Base-by-base conservation (phyloP, 2,113 vertebrate genomes). In the Engraulis encrasicolus region DNA sequence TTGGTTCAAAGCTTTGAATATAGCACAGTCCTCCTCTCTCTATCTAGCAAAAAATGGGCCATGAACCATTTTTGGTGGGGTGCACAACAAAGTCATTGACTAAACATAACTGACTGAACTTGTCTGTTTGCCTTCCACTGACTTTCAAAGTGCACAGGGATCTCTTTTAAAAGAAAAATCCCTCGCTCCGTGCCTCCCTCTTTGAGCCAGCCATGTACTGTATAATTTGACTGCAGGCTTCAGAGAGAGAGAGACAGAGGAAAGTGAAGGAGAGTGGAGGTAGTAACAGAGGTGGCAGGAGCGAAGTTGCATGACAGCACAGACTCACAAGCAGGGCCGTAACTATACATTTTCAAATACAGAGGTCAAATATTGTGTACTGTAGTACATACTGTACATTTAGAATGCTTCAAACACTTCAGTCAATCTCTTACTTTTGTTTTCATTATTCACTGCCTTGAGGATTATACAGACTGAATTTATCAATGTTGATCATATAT, bases 71-170 rank as follows among this genome's bases (percentile, higher is more conserved):
- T 74, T 74, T 2, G 6, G 11, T n/a, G n/a, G 66, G 31, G 66
- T 74, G 17, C 66, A 36, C 34, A 74, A 15, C 66, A 74, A 74
- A 74, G 66, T 74, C 66, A 74, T 74, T 74, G 31, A 74, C 66
- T 74, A 74, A 34, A 74, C 11, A 27, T 74, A 74, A 74, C 66
- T 15, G 31, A 74, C 14, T 74, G 15, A 74, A 31, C 27, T 34
- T 74, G 66, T 74, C 27, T 3, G 31, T 11, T 15, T 74, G 27
- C 66, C 66, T 74, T 74, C 34, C 23, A 34, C 31, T 74, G 66
- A 74, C 66, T 74, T 74, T 74, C 66, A 74, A 74, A 74, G 66
- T 34, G 66, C 15, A 31, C 12, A 17, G 66, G 66, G 66, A 74
- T 74, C 34, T 74, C 27, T 74, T 74, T 74, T 34, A 74, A 74